Base-by-base conservation (phyloP, 2,797 vertebrate genomes). In the Rallus crepitans region DNA sequence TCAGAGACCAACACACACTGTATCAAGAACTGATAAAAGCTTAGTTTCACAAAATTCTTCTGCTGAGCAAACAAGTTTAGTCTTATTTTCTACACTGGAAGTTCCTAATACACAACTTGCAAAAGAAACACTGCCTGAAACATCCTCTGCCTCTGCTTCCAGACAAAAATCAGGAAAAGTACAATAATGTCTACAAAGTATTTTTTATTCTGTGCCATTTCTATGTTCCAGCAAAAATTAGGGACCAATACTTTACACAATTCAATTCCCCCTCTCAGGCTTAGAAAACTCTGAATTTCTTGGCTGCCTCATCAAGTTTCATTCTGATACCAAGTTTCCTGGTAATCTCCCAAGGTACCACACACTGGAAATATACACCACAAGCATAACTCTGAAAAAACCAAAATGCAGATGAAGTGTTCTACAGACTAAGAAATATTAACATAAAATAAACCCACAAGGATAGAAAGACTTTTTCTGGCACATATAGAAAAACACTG, bases 201-300 rank as follows among this genome's bases (percentile, higher is more conserved):
- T 65, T 55, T 84, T 86, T 79, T 14, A 87, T 56, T 76, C 42
- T 9, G 0, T 25, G 42, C 33, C 57, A 27, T 87, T 82, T 53
- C 71, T 85, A 42, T 5, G 3, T 48, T 72, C 39, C 0, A 0
- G 45, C 6, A 91, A 94, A 93, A 91, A 66, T 45, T 18, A 79
- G 13, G 16, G 52, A 66, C n/a, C 56, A n/a, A 12, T 63, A 77
- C 48, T 94, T 72, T 45, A 91, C 25, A 87, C 11, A 79, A 84
- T 39, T 65, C 39, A 66, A 5, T 73, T 86, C 63, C 27, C 30
- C 45, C 59, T 92, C 76, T 35, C 57, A 72, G 52, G 56, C 72
- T 90, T 42, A 75, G 64, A 96, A 89, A 95, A 92, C 56, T 84
- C 73, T 42, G 24, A 87, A 94, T 93, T 96, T 95, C 93, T 90